Evolutionary conservation across 2,113 vertebrate genomes (phyloP).

Genomic region (Syngnathoides biaculeatus): DNA sequence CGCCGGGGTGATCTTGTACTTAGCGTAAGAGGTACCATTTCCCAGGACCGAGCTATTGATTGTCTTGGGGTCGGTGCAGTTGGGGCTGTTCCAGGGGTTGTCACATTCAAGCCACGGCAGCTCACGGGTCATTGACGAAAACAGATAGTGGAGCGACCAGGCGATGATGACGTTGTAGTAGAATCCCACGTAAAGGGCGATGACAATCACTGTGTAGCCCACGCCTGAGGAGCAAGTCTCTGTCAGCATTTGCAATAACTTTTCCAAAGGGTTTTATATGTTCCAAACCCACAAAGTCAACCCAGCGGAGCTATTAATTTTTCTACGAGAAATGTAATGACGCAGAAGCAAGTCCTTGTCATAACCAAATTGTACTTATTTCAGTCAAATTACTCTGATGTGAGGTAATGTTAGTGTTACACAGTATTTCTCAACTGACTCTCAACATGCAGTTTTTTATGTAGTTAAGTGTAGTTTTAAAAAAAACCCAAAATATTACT

Average conservation of each 20-base stretch:
- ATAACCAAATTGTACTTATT: too few species aligned
- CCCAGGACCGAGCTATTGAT: conserved; percentile 80
- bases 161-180: conserved; percentile 99
- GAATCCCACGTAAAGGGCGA: conserved; percentile 96
- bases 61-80: conserved; percentile 83
- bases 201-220: conserved; percentile 96
- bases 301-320: too few species aligned
- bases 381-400: too few species aligned
- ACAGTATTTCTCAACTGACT: too few species aligned
- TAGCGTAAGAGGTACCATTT: conserved; percentile 84
- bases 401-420: too few species aligned
- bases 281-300: too few species aligned
- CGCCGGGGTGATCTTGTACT: conserved; percentile 91
- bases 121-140: conserved; percentile 85
- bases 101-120: conserved; percentile 89
- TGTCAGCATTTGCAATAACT: background rate
- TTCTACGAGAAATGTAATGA: too few species aligned
- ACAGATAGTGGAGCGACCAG: conserved; percentile 96
- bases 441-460: too few species aligned
- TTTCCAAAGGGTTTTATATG: background rate
- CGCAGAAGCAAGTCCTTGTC: too few species aligned
- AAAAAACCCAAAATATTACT: too few species aligned
- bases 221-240: conserved; percentile 74
- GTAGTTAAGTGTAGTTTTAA: too few species aligned
- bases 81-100: conserved; percentile 89